A percentile compares a stretch with the other conserved stretches of the same genome.
Conservation (phyloP, 35 echinoderm and acorn worm species). For the Eucidaris tribuloides region DNA sequence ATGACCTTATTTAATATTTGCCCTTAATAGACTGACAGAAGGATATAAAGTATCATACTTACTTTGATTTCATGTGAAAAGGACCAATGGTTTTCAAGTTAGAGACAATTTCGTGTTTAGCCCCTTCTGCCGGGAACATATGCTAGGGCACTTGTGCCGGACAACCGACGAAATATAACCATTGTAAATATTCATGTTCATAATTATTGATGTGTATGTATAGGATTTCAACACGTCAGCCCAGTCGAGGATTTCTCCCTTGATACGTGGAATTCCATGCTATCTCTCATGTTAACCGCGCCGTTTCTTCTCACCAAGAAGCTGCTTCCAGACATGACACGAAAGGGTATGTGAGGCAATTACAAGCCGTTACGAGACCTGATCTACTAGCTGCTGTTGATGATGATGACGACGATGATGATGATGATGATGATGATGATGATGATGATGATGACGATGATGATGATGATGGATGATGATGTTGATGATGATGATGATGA, state of each 20-base stretch:
- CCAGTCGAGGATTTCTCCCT: conserved; percentile 67
- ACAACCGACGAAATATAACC: no score
- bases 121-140: no score
- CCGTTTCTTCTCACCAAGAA: conserved; percentile 63
- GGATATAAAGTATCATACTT: no score
- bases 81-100: no score
- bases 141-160: no score
- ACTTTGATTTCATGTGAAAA: no score
- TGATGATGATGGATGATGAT: no score
- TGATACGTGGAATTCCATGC: conserved; percentile 65
- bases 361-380: not conserved
- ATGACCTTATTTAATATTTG: no score
- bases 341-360: conserved; percentile 31
- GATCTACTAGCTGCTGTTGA: not conserved
- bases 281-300: conserved; percentile 51
- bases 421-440: not conserved
- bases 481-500: not conserved
- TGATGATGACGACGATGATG: not conserved
- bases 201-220: no score
- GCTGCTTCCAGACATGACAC: conserved; percentile 57
- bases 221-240: conserved; percentile 58
- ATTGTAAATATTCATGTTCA: no score
- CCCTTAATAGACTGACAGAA: no score
- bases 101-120: no score
- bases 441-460: not conserved